Conservation (phyloP, 2,888 invertebrate species). For the Drosophila mercatorum region DNA sequence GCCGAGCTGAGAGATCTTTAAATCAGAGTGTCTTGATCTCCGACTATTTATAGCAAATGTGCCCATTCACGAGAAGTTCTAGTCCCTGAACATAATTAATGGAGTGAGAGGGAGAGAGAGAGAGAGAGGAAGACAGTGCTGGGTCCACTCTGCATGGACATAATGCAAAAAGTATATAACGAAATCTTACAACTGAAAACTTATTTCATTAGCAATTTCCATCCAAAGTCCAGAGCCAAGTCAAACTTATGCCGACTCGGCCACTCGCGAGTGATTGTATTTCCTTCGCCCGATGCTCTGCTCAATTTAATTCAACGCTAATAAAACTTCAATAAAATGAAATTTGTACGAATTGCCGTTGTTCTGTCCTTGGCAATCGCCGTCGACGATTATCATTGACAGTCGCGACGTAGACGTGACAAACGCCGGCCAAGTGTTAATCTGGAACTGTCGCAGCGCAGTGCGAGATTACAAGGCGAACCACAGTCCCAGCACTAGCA, state of each 20-base stretch:
- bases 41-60: background rate
- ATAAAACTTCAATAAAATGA: slow-evolving; percentile 71
- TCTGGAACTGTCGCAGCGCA: slow-evolving; percentile 38
- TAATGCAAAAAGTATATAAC: slow-evolving; percentile 25
- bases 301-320: slow-evolving; percentile 80
- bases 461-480: slow-evolving; percentile 19
- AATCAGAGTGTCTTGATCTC: background rate
- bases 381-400: slow-evolving; percentile 57
- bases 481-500: slow-evolving; percentile 27
- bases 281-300: slow-evolving; percentile 43
- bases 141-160: slow-evolving; percentile 1
- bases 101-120: slow-evolving; percentile 20
- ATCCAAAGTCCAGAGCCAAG: slow-evolving; percentile 57
- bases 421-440: slow-evolving; percentile 69
- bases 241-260: slow-evolving; percentile 22
- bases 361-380: slow-evolving; percentile 41
- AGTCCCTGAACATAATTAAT: slow-evolving; percentile 56
- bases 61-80: background rate
- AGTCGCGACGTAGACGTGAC: slow-evolving; percentile 58
- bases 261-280: slow-evolving; percentile 7
- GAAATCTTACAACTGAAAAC: slow-evolving; percentile 65
- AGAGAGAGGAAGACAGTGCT: background rate
- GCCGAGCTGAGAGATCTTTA: background rate
- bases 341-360: slow-evolving; percentile 53
- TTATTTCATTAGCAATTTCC: slow-evolving; percentile 79